Evolutionary conservation across 2,113 vertebrate genomes (phyloP), one percentile per base, ranked within the genome.

Genomic region (Hiodon tergisus): DNA sequence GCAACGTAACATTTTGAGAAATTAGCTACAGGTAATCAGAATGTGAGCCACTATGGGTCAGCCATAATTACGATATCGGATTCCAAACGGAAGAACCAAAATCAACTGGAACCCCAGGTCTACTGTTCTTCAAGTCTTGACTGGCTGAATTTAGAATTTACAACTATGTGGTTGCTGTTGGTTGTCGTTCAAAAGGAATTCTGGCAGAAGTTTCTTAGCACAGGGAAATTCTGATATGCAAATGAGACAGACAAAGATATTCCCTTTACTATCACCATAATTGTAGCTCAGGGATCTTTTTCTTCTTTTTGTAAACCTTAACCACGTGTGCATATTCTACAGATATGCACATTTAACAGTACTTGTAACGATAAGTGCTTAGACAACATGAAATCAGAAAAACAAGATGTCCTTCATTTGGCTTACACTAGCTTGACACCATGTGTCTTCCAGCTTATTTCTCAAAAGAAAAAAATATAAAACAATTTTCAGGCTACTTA

Each of bases 331-430:
- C 78, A 81, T 84, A 79, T 71, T 53, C 17, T 46, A 74, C 62
- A 71, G 76, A 72, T 73, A 76, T 73, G 75, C 72, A 81, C 69
- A 14, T 62, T 63, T 76, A 67, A 78, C 73, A 78, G 72, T 76
- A 82, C 76, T 82, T 71, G 62, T 76, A 75, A 68, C 61, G 79
- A 77, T 73, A 75, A 76, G 72, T 75, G 80, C 76, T 69, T 73
- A 68, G 71, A 79, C 87, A 88, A 87, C 87, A 87, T 85, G 80
- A 85, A 84, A 86, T 4, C 31, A 31, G 31, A 31, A 31, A 31
- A 31, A 31, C 31, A 31, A 84, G 59, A 86, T 79, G 79, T 87
- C 86, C 87, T 89, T 90, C 85, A 87, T 85, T 86, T 84, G 88
- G 85, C 84, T 87, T 84, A 87, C 78, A 84, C 84, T 86, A 83